Evolutionary conservation across 1,140 invertebrate species (phyloP).

Genomic region (Lasioglossum baleicum): DNA sequence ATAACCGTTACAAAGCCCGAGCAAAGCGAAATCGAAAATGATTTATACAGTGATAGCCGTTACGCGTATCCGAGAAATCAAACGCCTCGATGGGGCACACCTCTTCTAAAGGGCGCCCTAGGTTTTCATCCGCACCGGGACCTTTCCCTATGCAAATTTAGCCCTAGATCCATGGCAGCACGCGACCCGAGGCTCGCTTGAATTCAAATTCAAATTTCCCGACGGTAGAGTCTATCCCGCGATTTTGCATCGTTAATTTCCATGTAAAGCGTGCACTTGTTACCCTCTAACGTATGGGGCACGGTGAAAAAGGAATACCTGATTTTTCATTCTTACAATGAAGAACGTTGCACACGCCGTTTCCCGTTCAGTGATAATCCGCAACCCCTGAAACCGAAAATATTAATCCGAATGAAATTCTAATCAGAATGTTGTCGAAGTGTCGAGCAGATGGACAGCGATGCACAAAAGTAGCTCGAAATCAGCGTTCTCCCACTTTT

Average conservation of each 20-base stretch:
- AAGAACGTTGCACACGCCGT: neutral
- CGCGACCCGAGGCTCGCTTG: constrained; percentile 64
- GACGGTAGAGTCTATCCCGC: constrained; percentile 39
- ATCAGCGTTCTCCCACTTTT: constrained; percentile 14
- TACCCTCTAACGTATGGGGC: constrained; percentile 9
- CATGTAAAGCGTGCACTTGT: constrained; percentile 56
- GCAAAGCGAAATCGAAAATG: constrained; percentile 2
- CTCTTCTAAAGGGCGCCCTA: constrained; percentile 30
- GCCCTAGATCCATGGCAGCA: constrained; percentile 56
- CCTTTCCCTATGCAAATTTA: constrained; percentile 58
- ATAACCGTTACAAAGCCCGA: neutral
- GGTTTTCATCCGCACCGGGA: constrained; percentile 36
- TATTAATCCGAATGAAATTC: too few relatives aligned
- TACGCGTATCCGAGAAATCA: constrained; percentile 39
- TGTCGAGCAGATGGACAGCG: neutral
- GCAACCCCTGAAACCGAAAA: too few relatives aligned
- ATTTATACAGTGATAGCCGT: constrained; percentile 42
- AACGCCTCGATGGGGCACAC: constrained; percentile 12
- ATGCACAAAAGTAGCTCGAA: too few relatives aligned
- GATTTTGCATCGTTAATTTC: constrained; percentile 65
- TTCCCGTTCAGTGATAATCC: constrained; percentile 4
- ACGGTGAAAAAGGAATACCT: constrained; percentile 17
- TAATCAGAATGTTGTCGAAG: neutral
- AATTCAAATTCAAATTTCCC: constrained; percentile 67
- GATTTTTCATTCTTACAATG: constrained; percentile 3